Evolutionary conservation across 2,797 vertebrate genomes (phyloP).

Genomic region (Nannoperca australis): DNA sequence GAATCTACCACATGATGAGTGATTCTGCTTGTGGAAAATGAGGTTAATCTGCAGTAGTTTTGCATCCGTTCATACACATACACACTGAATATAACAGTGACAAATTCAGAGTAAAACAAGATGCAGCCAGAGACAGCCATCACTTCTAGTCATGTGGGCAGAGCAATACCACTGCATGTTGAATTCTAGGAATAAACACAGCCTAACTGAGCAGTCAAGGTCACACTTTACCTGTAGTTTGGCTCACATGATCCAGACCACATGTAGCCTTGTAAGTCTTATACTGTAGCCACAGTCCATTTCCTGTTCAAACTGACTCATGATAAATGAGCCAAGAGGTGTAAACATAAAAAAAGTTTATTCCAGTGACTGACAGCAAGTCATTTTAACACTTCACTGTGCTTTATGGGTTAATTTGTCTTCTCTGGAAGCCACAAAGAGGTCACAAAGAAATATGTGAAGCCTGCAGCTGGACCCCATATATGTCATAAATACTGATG

Average conservation of each 20-base stretch:
- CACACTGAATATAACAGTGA: not conserved
- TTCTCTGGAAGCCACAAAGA: not conserved
- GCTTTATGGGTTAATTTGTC: not conserved
- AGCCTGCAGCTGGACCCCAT: not conserved
- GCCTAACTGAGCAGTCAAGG: not conserved
- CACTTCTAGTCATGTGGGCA: conserved; percentile 25
- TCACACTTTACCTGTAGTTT: not conserved
- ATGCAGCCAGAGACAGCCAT: not conserved
- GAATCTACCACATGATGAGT: not conserved
- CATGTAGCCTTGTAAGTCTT: not conserved
- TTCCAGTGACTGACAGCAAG: not conserved
- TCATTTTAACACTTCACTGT: not conserved
- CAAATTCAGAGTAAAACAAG: not conserved
- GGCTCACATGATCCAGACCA: not conserved
- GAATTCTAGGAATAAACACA: not conserved
- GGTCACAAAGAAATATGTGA: not conserved
- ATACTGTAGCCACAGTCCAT: not conserved
- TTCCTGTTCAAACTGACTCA: not conserved
- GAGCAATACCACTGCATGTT: not conserved
- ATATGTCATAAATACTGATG: not conserved
- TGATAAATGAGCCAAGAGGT: not conserved
- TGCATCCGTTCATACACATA: conserved; percentile 1
- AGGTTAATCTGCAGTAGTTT: not conserved
- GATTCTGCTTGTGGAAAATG: not conserved
- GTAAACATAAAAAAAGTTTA: not conserved